phyloP scores from a whole-genome alignment of 2,888 invertebrate genomes.

The Orthosia incerta region DNA sequence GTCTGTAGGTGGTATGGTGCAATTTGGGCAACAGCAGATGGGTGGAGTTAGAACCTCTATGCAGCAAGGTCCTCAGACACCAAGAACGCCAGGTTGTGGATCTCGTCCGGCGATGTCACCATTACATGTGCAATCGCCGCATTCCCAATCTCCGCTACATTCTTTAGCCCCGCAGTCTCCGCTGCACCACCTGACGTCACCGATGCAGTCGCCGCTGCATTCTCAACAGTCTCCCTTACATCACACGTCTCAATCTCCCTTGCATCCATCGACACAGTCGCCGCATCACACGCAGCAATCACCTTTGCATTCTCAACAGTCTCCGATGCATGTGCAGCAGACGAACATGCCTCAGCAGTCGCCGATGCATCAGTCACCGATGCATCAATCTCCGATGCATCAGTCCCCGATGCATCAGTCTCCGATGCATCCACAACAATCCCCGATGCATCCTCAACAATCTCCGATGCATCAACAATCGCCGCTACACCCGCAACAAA shows the following conservation, averaged over 20 bases:
- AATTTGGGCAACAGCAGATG: conserved; percentile 82
- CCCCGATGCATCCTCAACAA: conserved; percentile 80
- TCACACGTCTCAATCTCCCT: conserved; percentile 82
- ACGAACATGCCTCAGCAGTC: conserved; percentile 76
- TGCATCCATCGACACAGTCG: conserved; percentile 84
- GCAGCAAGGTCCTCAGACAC: conserved; percentile 72
- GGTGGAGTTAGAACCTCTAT: conserved; percentile 57
- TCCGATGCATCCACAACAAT: conserved; percentile 79
- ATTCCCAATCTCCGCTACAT: conserved; percentile 81
- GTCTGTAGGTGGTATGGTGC: conserved; percentile 80
- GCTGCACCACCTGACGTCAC: conserved; percentile 79
- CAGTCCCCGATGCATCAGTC: conserved; percentile 74
- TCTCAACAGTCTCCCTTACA: conserved; percentile 85
- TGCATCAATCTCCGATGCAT: conserved; percentile 79
- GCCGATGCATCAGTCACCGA: conserved; percentile 84
- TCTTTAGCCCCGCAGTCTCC: conserved; percentile 79
- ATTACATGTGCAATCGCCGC: conserved; percentile 84
- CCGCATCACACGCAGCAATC: conserved; percentile 85
- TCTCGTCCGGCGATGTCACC: conserved; percentile 85
- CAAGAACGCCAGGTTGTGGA: conserved; percentile 77
- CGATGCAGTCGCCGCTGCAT: conserved; percentile 85
- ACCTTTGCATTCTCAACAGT: conserved; percentile 84
- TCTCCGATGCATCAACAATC: conserved; percentile 82
- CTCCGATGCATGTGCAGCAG: conserved; percentile 84
- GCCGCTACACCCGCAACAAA: conserved; percentile 76